These are phyloP conservation scores for Chamaetylas fuelleborni DNA, from an alignment of 2,113 vertebrate species.

Conservation along the genomic window DNA sequence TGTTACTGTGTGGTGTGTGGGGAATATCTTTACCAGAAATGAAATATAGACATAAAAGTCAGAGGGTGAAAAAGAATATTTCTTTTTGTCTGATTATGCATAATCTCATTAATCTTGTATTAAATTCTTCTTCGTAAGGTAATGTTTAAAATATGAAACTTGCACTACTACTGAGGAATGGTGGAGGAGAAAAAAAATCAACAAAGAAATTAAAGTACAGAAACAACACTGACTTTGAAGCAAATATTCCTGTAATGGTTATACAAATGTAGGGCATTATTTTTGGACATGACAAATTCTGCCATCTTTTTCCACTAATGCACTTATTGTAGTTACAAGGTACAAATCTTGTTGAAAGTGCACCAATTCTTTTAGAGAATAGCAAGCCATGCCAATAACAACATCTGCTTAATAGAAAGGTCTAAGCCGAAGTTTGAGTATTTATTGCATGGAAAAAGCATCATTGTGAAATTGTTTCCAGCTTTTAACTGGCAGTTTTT, in stretches of 20 bases:
- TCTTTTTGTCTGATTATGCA: neutral
- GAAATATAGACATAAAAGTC: neutral
- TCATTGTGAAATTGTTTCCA: conserved; percentile 41
- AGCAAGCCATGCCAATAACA: conserved; percentile 12
- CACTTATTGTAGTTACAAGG: conserved; percentile 4
- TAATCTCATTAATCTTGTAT: neutral
- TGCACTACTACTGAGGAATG: neutral
- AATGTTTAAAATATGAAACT: neutral
- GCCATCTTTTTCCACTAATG: neutral
- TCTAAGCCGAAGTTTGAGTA: conserved; percentile 26
- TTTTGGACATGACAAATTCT: neutral
- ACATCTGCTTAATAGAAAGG: conserved; percentile 44
- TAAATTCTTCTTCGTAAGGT: neutral
- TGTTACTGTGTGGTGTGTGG: neutral
- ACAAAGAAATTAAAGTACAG: neutral
- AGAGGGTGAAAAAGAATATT: neutral
- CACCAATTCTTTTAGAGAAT: neutral
- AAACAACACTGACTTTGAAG: neutral
- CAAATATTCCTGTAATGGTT: neutral
- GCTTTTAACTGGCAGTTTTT: conserved; percentile 39
- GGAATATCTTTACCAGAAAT: neutral
- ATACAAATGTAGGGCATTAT: neutral
- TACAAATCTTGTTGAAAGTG: neutral
- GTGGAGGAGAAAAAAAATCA: neutral
- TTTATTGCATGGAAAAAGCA: conserved; percentile 41